These are phyloP conservation scores for Hephaestus fuliginosus DNA, from an alignment of 2,797 vertebrate species.

Conservation along the genomic window DNA sequence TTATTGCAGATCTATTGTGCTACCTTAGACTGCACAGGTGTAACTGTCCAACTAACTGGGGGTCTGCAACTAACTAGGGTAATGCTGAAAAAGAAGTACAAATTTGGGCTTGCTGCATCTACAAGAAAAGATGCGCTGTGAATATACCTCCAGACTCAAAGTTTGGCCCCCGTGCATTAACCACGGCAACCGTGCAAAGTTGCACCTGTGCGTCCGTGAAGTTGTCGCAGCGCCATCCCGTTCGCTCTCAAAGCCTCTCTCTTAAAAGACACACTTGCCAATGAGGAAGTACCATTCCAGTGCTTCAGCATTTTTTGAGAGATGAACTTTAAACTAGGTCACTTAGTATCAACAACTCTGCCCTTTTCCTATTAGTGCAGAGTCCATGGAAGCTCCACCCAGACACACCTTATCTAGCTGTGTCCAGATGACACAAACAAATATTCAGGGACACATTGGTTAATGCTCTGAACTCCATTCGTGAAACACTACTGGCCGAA, in stretches of 20 bases:
- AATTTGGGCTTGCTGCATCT: background rate
- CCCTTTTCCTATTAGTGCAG: slow-evolving; percentile 46
- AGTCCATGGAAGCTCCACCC: slow-evolving; percentile 72
- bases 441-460: slow-evolving; percentile 40
- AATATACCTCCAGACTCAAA: slow-evolving; percentile 4
- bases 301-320: slow-evolving; percentile 61
- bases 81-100: background rate
- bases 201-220: background rate
- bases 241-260: slow-evolving; percentile 23
- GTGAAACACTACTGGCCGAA: slow-evolving; percentile 25
- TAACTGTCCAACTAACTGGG: background rate
- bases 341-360: slow-evolving; percentile 63
- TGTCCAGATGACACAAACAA: slow-evolving; percentile 64
- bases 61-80: background rate
- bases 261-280: slow-evolving; percentile 30
- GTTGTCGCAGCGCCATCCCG: slow-evolving; percentile 7
- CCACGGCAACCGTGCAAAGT: background rate
- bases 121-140: background rate
- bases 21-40: background rate
- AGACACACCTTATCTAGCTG: slow-evolving; percentile 65
- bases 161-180: background rate
- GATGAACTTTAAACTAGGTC: slow-evolving; percentile 70
- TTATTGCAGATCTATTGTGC: background rate
- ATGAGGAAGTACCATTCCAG: slow-evolving; percentile 62
- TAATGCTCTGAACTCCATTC: slow-evolving; percentile 30